Evolutionary conservation across 1,140 invertebrate genomes (phyloP), one percentile per base, ranked within the genome.

Genomic region (Papilio glaucus): DNA sequence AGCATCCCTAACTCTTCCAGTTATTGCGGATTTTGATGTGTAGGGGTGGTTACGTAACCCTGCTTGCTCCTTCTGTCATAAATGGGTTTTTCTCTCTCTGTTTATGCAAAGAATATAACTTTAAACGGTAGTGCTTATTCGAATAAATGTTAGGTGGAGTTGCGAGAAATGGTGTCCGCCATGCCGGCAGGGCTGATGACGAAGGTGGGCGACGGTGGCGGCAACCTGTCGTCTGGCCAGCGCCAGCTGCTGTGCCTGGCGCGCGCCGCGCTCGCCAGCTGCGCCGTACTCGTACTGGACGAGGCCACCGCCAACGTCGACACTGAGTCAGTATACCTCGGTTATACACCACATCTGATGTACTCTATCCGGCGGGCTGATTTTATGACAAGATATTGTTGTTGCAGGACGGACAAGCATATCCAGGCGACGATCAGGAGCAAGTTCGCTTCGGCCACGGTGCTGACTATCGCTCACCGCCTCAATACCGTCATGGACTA

Each of bases 281-380:
- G 96, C 77, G 95, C 95, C 63, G 94, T 98, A 74, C 90, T 98
- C 5, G 94, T 98, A 10, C 88, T 98, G 67, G 97, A 98, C 87
- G 97, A 98, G 91, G 97, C 97, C 0, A 98, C 97, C 0, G 97
- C 97, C 21, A 97, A 97, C 80, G 96, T 98, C 4, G 97, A 98
- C 87, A 95, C 94, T 0, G 93, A 95, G 91, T 96, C 71, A 86
- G 88, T 80, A 26, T 15, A 9, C 18, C n/a, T n/a, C n/a, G n/a
- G n/a, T n/a, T n/a, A n/a, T n/a, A n/a, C n/a, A n/a, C n/a, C n/a
- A n/a, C n/a, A n/a, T n/a, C n/a, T n/a, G n/a, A n/a, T n/a, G 21
- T 26, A 1, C 15, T 13, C 41, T 6, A 6, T 33, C 73, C 41
- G 75, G 73, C 42, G 71, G 10, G 4, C 26, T n/a, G n/a, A n/a